Evolutionary conservation across 1,140 invertebrate species (phyloP).

Genomic region (Stegodyphus mimosarum): DNA sequence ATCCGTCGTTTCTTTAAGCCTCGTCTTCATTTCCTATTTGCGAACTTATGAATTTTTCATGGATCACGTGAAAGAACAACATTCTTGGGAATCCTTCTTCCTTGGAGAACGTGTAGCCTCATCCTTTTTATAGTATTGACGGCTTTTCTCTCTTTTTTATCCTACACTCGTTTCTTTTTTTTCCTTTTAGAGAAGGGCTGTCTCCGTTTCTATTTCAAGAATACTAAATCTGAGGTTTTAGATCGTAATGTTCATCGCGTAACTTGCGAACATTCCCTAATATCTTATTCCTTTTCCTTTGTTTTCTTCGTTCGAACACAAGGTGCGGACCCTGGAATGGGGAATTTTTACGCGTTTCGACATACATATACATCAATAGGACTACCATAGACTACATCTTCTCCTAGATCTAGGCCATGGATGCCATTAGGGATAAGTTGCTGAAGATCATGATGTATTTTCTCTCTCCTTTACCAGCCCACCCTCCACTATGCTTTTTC

Average conservation of each 20-base stretch:
- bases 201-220: slow-evolving; percentile 7
- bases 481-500: background rate
- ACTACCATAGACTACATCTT: slow-evolving; percentile 6
- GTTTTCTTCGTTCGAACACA: slow-evolving; percentile 4
- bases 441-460: slow-evolving; percentile 5
- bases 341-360: slow-evolving; percentile 3
- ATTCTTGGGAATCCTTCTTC: slow-evolving; percentile 27
- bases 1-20: background rate
- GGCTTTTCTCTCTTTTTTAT: slow-evolving; percentile 10
- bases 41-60: slow-evolving; percentile 51
- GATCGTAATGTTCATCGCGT: background rate
- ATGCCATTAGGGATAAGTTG: slow-evolving; percentile 46
- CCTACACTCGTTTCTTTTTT: background rate
- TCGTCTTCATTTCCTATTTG: slow-evolving; percentile 49
- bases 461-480: background rate
- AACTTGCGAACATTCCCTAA: slow-evolving; percentile 7
- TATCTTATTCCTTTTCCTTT: slow-evolving; percentile 5
- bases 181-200: background rate
- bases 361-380: slow-evolving; percentile 11
- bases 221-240: slow-evolving; percentile 15
- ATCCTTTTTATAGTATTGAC: slow-evolving; percentile 1
- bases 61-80: slow-evolving; percentile 31
- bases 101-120: slow-evolving; percentile 1
- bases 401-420: slow-evolving; percentile 28
- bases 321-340: slow-evolving; percentile 33